phyloP scores from a whole-genome alignment of 2,797 vertebrate genomes.

The Molothrus ater region DNA sequence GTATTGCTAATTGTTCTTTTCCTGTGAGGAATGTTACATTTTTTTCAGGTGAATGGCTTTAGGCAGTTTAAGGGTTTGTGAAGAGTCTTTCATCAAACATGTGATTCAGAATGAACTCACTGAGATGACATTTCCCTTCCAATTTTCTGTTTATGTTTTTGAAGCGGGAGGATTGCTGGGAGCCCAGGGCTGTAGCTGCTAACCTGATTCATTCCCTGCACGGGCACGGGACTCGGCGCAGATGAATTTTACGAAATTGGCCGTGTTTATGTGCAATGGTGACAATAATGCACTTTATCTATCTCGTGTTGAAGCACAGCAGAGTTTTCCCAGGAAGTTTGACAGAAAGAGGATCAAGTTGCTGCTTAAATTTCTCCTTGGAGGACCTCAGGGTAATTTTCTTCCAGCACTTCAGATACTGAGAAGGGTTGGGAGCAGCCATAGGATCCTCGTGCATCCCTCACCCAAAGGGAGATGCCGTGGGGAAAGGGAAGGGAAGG shows the following conservation, averaged over 20 bases:
- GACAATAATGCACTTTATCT: not conserved
- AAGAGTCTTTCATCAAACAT: slow-evolving; percentile 60
- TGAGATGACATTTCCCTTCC: slow-evolving; percentile 57
- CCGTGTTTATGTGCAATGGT: not conserved
- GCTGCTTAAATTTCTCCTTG: not conserved
- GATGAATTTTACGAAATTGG: not conserved
- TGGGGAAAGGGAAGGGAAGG: not conserved
- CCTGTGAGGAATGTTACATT: not conserved
- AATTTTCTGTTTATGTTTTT: slow-evolving; percentile 17
- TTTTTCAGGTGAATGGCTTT: not conserved
- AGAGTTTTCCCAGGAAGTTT: not conserved
- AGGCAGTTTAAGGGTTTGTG: slow-evolving; percentile 52
- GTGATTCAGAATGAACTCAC: slow-evolving; percentile 43
- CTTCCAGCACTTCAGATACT: not conserved
- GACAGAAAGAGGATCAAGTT: not conserved
- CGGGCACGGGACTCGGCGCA: not conserved
- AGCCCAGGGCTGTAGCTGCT: slow-evolving; percentile 28
- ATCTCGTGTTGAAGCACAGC: not conserved
- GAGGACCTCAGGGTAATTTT: not conserved
- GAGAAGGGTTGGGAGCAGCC: not conserved
- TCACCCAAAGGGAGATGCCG: not conserved
- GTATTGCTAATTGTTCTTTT: slow-evolving; percentile 71
- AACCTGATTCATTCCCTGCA: not conserved
- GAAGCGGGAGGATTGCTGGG: slow-evolving; percentile 20
- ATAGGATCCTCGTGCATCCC: accelerated